Conservation (phyloP, 2,797 vertebrate genomes). For the Craterocephalus amniculus region DNA sequence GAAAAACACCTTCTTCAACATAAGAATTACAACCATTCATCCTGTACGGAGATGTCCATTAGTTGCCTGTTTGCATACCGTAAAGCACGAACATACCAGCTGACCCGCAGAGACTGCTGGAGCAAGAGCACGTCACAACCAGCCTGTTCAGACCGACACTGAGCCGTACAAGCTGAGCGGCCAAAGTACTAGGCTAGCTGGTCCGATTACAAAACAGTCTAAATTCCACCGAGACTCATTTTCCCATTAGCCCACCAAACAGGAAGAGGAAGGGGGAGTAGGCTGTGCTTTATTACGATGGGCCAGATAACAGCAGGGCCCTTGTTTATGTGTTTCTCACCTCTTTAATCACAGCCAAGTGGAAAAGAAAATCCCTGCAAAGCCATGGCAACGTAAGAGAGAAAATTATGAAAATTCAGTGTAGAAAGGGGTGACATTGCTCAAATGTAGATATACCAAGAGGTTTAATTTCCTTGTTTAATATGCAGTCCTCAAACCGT, state of each 20-base stretch:
- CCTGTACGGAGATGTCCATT: background rate
- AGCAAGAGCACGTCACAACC: conserved; percentile 25
- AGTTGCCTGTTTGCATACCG: conserved; percentile 40
- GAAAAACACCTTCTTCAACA: conserved; percentile 20
- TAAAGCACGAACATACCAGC: conserved; percentile 42
- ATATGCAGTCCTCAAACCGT: background rate
- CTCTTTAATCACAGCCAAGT: conserved; percentile 61
- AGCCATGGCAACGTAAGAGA: conserved; percentile 25
- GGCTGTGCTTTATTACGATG: conserved; percentile 73
- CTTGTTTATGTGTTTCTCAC: conserved; percentile 78
- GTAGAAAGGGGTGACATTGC: conserved; percentile 10
- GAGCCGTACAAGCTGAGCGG: conserved; percentile 34
- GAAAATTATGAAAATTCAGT: conserved; percentile 31
- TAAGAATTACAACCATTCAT: conserved; percentile 38
- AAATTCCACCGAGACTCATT: conserved; percentile 71
- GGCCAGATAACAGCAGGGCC: conserved; percentile 68
- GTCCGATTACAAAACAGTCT: conserved; percentile 66
- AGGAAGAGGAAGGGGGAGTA: conserved; percentile 79
- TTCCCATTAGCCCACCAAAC: conserved; percentile 74
- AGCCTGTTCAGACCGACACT: conserved; percentile 43
- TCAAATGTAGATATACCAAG: background rate
- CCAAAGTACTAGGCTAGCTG: conserved; percentile 42
- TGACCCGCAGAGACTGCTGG: conserved; percentile 22
- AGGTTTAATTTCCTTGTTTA: background rate
- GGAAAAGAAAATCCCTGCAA: conserved; percentile 33